These are phyloP conservation scores for Heliconius charithonia DNA, from an alignment of 2,888 invertebrate genomes.

Conservation along the genomic window DNA sequence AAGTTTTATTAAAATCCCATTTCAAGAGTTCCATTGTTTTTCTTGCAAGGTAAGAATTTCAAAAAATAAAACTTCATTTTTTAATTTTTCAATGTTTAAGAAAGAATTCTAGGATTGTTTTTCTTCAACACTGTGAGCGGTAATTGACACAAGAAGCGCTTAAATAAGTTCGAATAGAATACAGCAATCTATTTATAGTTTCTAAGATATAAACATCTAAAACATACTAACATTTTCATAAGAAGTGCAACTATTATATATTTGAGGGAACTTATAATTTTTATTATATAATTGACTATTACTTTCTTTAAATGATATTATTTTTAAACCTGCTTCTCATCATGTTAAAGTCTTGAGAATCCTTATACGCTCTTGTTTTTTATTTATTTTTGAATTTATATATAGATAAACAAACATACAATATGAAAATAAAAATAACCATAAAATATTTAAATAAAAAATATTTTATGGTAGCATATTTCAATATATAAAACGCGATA, in stretches of 20 bases:
- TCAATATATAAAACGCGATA: no score
- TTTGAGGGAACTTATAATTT: background rate
- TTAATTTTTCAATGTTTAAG: background rate
- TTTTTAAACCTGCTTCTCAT: background rate
- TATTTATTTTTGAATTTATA: no score
- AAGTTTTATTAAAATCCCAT: background rate
- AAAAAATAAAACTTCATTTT: no score
- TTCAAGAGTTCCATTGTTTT: background rate
- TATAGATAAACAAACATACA: no score
- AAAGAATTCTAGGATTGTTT: background rate
- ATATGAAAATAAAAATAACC: no score
- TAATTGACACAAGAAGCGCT: background rate
- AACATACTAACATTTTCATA: no score
- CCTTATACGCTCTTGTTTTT: no score
- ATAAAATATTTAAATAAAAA: no score
- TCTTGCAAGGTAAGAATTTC: background rate
- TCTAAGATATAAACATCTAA: background rate
- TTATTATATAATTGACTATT: slow-evolving; percentile 8
- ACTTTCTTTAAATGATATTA: background rate
- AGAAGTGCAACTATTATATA: background rate
- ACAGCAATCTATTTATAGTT: background rate
- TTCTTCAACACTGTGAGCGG: background rate
- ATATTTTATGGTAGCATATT: no score
- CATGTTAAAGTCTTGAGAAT: background rate
- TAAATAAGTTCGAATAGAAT: background rate